phyloP scores from a whole-genome alignment of 2,113 vertebrate species.

The Probosciger aterrimus region DNA sequence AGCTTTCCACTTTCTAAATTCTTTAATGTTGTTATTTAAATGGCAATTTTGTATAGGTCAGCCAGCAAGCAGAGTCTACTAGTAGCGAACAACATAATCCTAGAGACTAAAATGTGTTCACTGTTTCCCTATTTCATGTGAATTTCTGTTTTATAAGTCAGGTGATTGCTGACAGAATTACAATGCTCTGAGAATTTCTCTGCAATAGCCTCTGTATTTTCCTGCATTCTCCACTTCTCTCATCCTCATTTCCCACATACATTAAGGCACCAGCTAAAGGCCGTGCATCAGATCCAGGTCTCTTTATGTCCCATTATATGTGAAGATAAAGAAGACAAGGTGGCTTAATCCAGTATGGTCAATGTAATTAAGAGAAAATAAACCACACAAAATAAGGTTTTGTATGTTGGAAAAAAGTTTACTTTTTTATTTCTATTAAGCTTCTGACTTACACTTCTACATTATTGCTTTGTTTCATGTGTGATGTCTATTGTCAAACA shows the following conservation, averaged over 20 bases:
- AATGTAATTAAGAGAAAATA: not conserved
- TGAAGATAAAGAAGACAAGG: not conserved
- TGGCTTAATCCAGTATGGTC: not conserved
- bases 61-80: not conserved
- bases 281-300: rapidly evolving
- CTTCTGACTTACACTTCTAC: not conserved
- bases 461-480: not conserved
- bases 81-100: not conserved
- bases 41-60: not conserved
- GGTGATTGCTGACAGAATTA: not conserved
- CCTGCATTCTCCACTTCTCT: not conserved
- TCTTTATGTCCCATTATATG: not conserved
- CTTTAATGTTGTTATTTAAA: not conserved
- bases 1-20: not conserved
- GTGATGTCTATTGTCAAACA: not conserved
- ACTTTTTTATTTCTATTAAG: not conserved
- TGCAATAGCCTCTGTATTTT: not conserved
- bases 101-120: not conserved
- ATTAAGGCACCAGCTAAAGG: not conserved
- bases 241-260: not conserved
- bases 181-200: not conserved
- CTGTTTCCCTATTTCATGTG: not conserved
- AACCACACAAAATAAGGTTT: not conserved
- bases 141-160: not conserved
- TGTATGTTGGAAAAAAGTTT: not conserved